Percentiles rank a stretch among this genome's conserved stretches.
These are phyloP conservation scores for Drosophila kanekoi DNA, from an alignment of 2,888 invertebrate genomes.

Conservation along the genomic window DNA sequence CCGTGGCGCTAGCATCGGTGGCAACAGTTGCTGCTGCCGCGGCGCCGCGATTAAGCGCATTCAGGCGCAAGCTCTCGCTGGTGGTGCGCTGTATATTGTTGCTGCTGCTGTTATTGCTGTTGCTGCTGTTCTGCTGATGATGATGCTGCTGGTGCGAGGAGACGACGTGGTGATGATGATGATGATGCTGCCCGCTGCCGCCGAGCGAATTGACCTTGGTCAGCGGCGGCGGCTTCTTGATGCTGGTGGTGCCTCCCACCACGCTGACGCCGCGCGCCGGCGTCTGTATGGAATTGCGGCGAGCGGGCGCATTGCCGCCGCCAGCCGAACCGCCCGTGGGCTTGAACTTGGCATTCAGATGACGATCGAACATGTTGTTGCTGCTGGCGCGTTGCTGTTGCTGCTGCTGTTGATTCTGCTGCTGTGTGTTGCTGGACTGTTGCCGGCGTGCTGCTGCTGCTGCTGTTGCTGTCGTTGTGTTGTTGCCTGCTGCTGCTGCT, in stretches of 20 bases:
- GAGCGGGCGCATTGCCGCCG: slow-evolving; percentile 51
- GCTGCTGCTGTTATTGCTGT: slow-evolving; percentile 48
- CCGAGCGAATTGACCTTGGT: slow-evolving; percentile 78
- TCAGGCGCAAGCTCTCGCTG: slow-evolving; percentile 89
- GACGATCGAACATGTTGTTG: slow-evolving; percentile 82
- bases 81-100: slow-evolving; percentile 89
- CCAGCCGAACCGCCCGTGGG: slow-evolving; percentile 55
- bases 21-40: slow-evolving; percentile 23
- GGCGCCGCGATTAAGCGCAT: slow-evolving; percentile 60
- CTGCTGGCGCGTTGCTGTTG: slow-evolving; percentile 36
- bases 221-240: slow-evolving; percentile 77
- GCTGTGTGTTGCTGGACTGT: slow-evolving; percentile 29
- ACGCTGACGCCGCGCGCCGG: slow-evolving; percentile 63
- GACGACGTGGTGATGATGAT: slow-evolving; percentile 60
- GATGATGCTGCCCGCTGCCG: slow-evolving; percentile 63
- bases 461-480: slow-evolving; percentile 14
- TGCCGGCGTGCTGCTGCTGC: slow-evolving; percentile 39
- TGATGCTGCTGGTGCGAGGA: slow-evolving; percentile 55
- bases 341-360: slow-evolving; percentile 77
- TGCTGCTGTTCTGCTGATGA: slow-evolving; percentile 51
- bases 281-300: slow-evolving; percentile 80
- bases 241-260: slow-evolving; percentile 65
- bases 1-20: slow-evolving; percentile 14
- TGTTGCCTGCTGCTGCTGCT: slow-evolving; percentile 29
- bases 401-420: slow-evolving; percentile 40